Evolutionary conservation across 2,113 vertebrate species (phyloP).

Genomic region (Mandrillus leucophaeus): DNA sequence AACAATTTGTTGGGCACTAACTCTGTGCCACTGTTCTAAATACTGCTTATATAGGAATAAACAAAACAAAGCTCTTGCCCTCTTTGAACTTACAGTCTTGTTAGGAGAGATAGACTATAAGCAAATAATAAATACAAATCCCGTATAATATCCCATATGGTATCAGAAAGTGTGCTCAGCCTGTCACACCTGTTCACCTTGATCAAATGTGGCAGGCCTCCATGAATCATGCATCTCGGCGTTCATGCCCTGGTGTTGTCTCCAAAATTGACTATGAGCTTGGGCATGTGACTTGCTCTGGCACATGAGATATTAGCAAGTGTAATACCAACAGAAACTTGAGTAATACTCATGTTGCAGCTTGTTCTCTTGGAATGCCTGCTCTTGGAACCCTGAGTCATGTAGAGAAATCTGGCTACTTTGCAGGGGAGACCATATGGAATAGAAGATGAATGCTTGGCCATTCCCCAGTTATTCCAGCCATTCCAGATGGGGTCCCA

Average conservation of each 20-base stretch:
- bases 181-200: neutral
- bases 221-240: neutral
- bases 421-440: neutral
- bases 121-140: neutral
- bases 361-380: neutral
- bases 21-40: neutral
- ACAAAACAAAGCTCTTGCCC: neutral
- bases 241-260: neutral
- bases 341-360: neutral
- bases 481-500: neutral
- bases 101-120: neutral
- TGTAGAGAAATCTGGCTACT: neutral
- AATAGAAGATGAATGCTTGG: neutral
- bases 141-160: neutral
- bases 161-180: no score
- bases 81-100: neutral
- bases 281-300: neutral
- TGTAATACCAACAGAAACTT: neutral
- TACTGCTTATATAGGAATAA: neutral
- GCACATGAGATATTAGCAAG: neutral
- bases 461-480: neutral
- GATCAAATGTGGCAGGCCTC: neutral
- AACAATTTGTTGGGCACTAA: neutral
- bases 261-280: neutral
- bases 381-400: neutral